Conservation (phyloP, 2,888 invertebrate species). For the Branchinecta sandiegonensis region DNA sequence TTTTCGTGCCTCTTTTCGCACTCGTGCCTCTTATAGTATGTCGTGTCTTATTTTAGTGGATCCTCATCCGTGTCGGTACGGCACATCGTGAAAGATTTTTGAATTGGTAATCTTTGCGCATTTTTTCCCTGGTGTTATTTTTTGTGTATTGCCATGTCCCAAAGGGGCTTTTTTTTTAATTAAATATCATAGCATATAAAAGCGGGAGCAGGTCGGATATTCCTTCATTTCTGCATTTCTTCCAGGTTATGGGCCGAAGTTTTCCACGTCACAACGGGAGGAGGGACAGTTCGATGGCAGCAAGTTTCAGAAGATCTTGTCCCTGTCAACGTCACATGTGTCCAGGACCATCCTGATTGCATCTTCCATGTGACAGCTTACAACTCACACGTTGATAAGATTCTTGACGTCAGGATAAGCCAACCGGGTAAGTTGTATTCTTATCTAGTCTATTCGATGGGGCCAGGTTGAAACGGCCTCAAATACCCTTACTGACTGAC, state of each 20-base stretch:
- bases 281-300: conserved; percentile 66
- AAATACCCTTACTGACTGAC: too few species aligned
- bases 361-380: conserved; percentile 98
- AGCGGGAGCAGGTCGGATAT: too few species aligned
- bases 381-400: conserved; percentile 97
- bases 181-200: background rate
- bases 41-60: too few species aligned
- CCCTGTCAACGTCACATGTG: conserved; percentile 94
- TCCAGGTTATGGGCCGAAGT: conserved; percentile 95
- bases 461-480: too few species aligned
- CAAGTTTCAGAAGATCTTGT: conserved; percentile 88
- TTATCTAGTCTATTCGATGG: too few species aligned
- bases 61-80: too few species aligned
- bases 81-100: too few species aligned
- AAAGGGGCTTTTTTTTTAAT: background rate
- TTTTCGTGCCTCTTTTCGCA: too few species aligned
- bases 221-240: conserved; percentile 19
- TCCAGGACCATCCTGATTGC: conserved; percentile 89
- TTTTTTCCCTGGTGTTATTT: too few species aligned
- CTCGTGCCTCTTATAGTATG: too few species aligned
- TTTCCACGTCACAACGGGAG: conserved; percentile 87
- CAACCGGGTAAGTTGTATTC: conserved; percentile 62
- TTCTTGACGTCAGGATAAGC: conserved; percentile 87
- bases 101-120: too few species aligned
- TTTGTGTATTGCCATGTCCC: background rate